Conservation (phyloP, 2,888 invertebrate genomes). For the Mechanitis mazaeus region DNA sequence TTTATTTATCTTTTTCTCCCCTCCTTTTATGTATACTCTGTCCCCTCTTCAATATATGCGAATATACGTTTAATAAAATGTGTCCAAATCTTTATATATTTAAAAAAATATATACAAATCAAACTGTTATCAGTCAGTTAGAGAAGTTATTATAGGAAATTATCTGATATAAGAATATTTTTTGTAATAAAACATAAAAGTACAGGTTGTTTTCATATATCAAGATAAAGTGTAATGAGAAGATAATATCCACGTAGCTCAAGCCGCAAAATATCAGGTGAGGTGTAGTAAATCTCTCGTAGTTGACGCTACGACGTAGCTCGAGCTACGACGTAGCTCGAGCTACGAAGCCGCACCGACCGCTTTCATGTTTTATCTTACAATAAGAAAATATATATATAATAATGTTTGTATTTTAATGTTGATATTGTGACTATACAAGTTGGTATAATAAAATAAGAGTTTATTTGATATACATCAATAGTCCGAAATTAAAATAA, state of each 20-base stretch:
- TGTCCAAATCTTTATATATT: too few relatives aligned
- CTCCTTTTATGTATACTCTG: too few relatives aligned
- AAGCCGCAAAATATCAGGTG: constrained; percentile 26
- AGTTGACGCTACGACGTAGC: constrained; percentile 28
- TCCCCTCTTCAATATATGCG: too few relatives aligned
- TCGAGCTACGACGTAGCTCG: constrained; percentile 12
- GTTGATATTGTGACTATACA: too few relatives aligned
- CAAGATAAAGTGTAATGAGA: constrained; percentile 13
- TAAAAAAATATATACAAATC: too few relatives aligned
- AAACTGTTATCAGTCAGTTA: too few relatives aligned
- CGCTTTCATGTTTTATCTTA: constrained; percentile 2
- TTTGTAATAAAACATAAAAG: not conserved
- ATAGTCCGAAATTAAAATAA: not conserved
- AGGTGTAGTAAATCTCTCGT: constrained; percentile 30
- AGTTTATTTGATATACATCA: too few relatives aligned
- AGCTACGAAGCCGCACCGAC: constrained; percentile 7
- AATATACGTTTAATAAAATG: too few relatives aligned
- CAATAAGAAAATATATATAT: not conserved
- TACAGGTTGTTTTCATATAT: constrained; percentile 13
- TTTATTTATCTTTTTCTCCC: too few relatives aligned
- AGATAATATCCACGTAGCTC: constrained; percentile 20
- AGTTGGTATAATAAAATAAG: too few relatives aligned
- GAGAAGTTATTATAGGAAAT: too few relatives aligned
- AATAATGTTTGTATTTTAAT: too few relatives aligned
- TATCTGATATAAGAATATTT: not conserved